Percentiles rank a stretch among this genome's conserved stretches.
phyloP scores from a whole-genome alignment of 2,888 invertebrate species.

The Meganola albula region DNA sequence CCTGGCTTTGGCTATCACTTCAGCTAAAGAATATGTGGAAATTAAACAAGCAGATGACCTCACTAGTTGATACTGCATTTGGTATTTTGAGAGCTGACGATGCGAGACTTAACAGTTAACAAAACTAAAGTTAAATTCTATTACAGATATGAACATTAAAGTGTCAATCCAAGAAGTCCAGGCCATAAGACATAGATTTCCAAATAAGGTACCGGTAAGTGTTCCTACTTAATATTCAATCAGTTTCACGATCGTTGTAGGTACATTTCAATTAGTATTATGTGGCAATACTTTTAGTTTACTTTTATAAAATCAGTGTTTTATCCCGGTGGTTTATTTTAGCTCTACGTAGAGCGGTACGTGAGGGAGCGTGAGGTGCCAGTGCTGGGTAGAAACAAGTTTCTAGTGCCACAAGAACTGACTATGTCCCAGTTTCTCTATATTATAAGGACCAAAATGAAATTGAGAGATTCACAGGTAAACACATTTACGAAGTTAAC shows the following conservation, averaged over 20 bases:
- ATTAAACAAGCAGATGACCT: too few relatives aligned
- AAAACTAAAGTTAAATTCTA: too few relatives aligned
- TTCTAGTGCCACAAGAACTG: constrained; percentile 91
- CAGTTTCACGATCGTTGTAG: not conserved
- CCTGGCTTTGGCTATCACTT: too few relatives aligned
- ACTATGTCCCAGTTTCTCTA: constrained; percentile 92
- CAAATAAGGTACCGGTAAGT: constrained; percentile 87
- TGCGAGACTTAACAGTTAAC: too few relatives aligned
- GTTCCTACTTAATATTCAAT: not conserved
- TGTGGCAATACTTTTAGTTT: too few relatives aligned
- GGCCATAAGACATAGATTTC: constrained; percentile 85
- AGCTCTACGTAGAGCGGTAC: constrained; percentile 89
- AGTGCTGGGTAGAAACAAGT: constrained; percentile 87
- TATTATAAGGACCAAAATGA: constrained; percentile 80
- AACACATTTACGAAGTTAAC: too few relatives aligned
- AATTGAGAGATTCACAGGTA: constrained; percentile 67
- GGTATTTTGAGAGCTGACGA: too few relatives aligned
- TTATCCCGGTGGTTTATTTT: too few relatives aligned
- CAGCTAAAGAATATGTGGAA: too few relatives aligned
- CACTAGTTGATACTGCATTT: too few relatives aligned
- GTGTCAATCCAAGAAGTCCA: constrained; percentile 79
- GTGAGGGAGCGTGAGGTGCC: constrained; percentile 86
- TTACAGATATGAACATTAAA: constrained; percentile 46
- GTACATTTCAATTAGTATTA: too few relatives aligned
- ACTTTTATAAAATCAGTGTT: too few relatives aligned